phyloP scores from a whole-genome alignment of 1,140 invertebrate species.

The Cherax quadricarinatus region DNA sequence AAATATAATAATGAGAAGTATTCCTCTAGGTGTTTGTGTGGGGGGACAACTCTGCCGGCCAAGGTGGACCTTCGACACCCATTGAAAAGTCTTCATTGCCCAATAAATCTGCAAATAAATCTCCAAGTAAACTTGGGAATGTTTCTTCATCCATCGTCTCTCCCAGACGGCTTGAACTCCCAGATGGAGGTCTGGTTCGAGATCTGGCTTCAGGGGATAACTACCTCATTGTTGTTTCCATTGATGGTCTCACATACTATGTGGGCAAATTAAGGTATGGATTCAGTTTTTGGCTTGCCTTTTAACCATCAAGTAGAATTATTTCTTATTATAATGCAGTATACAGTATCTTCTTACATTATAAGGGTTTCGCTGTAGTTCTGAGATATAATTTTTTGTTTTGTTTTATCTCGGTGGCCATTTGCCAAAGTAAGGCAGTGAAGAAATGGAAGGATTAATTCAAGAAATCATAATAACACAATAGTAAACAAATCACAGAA shows the following conservation, averaged over 20 bases:
- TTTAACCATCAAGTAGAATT: too few species aligned
- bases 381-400: too few species aligned
- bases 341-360: too few species aligned
- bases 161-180: constrained; percentile 34
- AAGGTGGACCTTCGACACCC: neutral
- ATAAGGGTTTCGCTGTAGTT: too few species aligned
- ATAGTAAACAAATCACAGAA: too few species aligned
- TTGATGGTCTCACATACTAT: constrained; percentile 78
- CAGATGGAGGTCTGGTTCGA: constrained; percentile 73
- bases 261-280: constrained; percentile 70
- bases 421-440: too few species aligned
- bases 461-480: too few species aligned
- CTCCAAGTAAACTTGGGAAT: constrained; percentile 10
- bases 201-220: constrained; percentile 86
- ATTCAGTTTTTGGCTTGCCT: neutral
- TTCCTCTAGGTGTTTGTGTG: constrained; percentile 50
- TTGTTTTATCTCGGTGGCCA: too few species aligned
- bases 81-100: neutral
- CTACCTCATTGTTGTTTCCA: constrained; percentile 84
- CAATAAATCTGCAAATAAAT: constrained; percentile 48
- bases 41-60: constrained; percentile 47
- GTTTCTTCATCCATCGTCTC: neutral
- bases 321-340: too few species aligned
- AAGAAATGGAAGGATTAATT: too few species aligned
- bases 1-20: neutral